These are phyloP conservation scores for Pelobates cultripes DNA, from an alignment of 2,797 vertebrate genomes.

Conservation along the genomic window DNA sequence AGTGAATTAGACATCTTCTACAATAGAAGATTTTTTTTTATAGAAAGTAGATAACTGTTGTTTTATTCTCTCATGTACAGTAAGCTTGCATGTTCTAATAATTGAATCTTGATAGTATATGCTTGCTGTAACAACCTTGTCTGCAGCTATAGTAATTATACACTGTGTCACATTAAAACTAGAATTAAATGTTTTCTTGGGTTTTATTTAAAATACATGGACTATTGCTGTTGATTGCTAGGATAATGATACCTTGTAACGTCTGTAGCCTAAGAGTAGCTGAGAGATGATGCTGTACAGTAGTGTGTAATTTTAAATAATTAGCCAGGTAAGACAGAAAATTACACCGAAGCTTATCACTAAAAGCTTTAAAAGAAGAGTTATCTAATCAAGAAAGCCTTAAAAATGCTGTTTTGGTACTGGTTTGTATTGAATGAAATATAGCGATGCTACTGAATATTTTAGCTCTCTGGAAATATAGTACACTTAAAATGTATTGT, in stretches of 20 bases:
- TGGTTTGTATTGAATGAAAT: no score
- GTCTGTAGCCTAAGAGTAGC: slow-evolving; percentile 19
- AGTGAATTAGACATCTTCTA: no score
- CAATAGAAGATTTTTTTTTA: no score
- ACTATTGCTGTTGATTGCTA: slow-evolving; percentile 29
- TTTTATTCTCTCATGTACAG: not conserved
- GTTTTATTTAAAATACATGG: slow-evolving; percentile 26
- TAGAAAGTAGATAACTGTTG: no score
- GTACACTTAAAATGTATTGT: no score
- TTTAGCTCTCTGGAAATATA: no score
- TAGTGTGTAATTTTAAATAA: slow-evolving; percentile 40
- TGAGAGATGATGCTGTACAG: slow-evolving; percentile 5
- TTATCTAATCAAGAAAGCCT: not conserved
- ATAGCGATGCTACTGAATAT: no score
- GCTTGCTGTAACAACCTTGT: slow-evolving; percentile 7
- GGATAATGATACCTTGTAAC: slow-evolving; percentile 39
- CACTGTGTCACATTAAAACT: slow-evolving; percentile 16
- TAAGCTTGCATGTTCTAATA: slow-evolving; percentile 20
- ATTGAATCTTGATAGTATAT: slow-evolving; percentile 5
- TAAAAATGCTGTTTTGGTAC: not conserved
- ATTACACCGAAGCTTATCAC: slow-evolving; percentile 9
- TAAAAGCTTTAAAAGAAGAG: slow-evolving; percentile 10
- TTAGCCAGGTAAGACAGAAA: slow-evolving; percentile 21
- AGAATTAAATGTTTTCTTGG: slow-evolving; percentile 15
- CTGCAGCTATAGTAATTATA: slow-evolving; percentile 10